Evolutionary conservation across 2,113 vertebrate species (phyloP).

Genomic region (Orcinus orca): DNA sequence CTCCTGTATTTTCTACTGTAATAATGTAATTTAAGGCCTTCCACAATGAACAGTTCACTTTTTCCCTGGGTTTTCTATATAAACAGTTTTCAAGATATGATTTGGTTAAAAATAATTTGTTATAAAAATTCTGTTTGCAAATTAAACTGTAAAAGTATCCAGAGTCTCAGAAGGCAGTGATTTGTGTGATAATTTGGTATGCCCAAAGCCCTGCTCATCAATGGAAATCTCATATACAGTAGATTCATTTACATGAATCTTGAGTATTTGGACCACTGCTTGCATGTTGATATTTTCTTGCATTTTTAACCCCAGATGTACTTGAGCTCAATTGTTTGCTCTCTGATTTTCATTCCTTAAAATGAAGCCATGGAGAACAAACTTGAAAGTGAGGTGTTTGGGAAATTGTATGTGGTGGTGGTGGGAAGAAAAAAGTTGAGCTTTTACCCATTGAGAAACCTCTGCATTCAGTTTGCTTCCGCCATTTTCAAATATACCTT

Average conservation of each 20-base stretch:
- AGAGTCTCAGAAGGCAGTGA: constrained; percentile 51
- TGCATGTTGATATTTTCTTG: constrained; percentile 45
- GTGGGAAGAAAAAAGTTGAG: neutral
- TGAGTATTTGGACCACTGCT: constrained; percentile 5
- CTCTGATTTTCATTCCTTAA: constrained; percentile 43
- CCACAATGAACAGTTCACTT: constrained; percentile 84
- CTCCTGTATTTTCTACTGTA: constrained; percentile 92
- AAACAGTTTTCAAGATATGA: constrained; percentile 82
- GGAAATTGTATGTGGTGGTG: no score
- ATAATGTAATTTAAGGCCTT: constrained; percentile 91
- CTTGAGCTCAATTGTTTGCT: constrained; percentile 29
- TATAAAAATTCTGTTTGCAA: constrained; percentile 82
- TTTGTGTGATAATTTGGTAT: constrained; percentile 70
- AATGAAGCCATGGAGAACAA: constrained; percentile 47
- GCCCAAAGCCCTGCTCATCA: constrained; percentile 60
- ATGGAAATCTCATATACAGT: neutral
- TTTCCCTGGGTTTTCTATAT: constrained; percentile 86
- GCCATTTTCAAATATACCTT: neutral
- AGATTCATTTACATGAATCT: constrained; percentile 29
- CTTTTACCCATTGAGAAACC: constrained; percentile 11
- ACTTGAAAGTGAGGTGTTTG: neutral
- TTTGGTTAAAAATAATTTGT: constrained; percentile 79
- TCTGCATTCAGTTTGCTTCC: constrained; percentile 17
- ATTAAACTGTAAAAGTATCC: constrained; percentile 81
- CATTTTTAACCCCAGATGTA: constrained; percentile 22